These are phyloP conservation scores for Serranus cabrilla DNA, from an alignment of 2,797 vertebrate species.

Conservation along the genomic window DNA sequence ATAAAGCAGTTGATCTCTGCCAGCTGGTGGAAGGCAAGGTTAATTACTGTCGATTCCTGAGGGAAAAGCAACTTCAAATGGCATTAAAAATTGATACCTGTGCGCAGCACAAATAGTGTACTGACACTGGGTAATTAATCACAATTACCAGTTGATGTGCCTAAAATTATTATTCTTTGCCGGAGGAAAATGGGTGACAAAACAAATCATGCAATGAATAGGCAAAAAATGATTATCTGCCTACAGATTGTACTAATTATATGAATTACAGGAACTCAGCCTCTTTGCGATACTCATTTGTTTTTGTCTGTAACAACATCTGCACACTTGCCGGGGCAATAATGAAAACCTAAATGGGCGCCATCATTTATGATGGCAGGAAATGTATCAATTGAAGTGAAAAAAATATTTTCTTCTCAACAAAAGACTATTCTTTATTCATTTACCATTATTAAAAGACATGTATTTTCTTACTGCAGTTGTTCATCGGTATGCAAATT, in stretches of 20 bases:
- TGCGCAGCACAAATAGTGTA: conserved; percentile 77
- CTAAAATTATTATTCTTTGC: conserved; percentile 84
- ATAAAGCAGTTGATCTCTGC: conserved; percentile 78
- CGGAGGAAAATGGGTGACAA: conserved; percentile 80
- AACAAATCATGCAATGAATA: conserved; percentile 81
- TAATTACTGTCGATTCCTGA: conserved; percentile 82
- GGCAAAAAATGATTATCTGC: conserved; percentile 81
- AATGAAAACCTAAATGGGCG: conserved; percentile 62
- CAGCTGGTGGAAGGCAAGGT: conserved; percentile 75
- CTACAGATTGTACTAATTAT: conserved; percentile 83
- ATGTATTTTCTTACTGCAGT: background rate
- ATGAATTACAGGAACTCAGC: conserved; percentile 82
- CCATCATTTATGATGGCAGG: conserved; percentile 54
- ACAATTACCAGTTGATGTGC: conserved; percentile 85
- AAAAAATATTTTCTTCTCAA: conserved; percentile 27
- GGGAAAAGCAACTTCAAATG: conserved; percentile 77
- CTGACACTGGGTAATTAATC: conserved; percentile 85
- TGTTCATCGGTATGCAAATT: background rate
- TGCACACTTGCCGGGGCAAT: conserved; percentile 63
- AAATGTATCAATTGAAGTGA: conserved; percentile 39
- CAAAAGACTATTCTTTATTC: too few relatives aligned
- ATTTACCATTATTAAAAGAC: too few relatives aligned
- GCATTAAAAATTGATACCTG: conserved; percentile 86
- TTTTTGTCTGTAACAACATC: conserved; percentile 74
- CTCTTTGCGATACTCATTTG: conserved; percentile 76